Conservation (phyloP, 1,140 invertebrate species). For the Polyergus mexicanus region DNA sequence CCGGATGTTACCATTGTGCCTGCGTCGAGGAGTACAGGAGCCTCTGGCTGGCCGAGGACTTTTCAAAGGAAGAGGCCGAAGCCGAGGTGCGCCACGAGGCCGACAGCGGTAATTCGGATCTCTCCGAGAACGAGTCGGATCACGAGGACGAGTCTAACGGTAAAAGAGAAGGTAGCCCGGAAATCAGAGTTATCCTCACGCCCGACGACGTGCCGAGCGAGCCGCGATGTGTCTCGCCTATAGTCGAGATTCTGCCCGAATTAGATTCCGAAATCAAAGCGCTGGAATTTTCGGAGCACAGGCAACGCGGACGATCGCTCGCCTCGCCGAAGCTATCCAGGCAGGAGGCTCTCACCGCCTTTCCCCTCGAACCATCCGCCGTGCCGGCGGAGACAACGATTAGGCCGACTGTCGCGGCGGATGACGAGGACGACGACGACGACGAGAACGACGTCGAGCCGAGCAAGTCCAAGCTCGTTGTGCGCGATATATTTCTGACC, state of each 20-base stretch:
- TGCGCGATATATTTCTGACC: conserved; percentile 92
- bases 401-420: conserved; percentile 74
- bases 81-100: conserved; percentile 43
- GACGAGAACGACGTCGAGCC: conserved; percentile 83
- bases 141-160: conserved; percentile 53
- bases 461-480: conserved; percentile 82
- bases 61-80: conserved; percentile 68
- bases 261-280: conserved; percentile 65
- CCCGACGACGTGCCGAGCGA: conserved; percentile 86
- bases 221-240: neutral
- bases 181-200: conserved; percentile 91
- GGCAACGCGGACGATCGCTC: conserved; percentile 81
- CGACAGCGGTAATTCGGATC: conserved; percentile 84
- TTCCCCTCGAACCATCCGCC: conserved; percentile 89
- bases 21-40: conserved; percentile 85
- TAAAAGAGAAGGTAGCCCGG: conserved; percentile 82
- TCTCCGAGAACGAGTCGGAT: conserved; percentile 86
- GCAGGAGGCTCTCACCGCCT: conserved; percentile 90
- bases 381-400: conserved; percentile 47
- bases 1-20: conserved; percentile 84
- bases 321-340: conserved; percentile 86
- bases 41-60: conserved; percentile 65
- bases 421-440: conserved; percentile 85
- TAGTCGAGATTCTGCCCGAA: conserved; percentile 43
- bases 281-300: conserved; percentile 71